Conservation (phyloP, 1,140 invertebrate genomes). For the Nixonia krombeini region DNA sequence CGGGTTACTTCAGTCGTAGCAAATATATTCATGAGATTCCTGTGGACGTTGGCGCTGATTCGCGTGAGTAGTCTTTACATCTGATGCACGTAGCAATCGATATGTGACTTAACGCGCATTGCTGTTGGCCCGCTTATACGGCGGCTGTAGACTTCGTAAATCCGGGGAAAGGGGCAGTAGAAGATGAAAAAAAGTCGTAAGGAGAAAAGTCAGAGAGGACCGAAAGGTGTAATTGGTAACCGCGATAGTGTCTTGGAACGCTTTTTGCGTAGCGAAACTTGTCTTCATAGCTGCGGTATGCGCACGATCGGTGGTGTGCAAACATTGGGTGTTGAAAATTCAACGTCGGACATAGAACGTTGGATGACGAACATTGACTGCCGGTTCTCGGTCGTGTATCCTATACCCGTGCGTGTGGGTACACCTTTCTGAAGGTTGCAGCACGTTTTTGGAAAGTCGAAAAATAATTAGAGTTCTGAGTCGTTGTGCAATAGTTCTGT, state of each 20-base stretch:
- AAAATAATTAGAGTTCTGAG: too few relatives aligned
- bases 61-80: not conserved
- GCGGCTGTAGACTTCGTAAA: too few relatives aligned
- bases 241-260: not conserved
- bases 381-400: too few relatives aligned
- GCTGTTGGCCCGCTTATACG: too few relatives aligned
- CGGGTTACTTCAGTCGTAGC: slow-evolving; percentile 8
- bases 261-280: not conserved
- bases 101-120: slow-evolving; percentile 7
- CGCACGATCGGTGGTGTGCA: too few relatives aligned
- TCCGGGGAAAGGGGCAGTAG: not conserved
- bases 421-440: too few relatives aligned
- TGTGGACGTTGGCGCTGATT: slow-evolving; percentile 7
- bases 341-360: too few relatives aligned
- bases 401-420: too few relatives aligned
- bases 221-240: not conserved
- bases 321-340: too few relatives aligned
- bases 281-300: not conserved
- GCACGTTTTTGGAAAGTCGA: too few relatives aligned
- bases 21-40: slow-evolving; percentile 17
- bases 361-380: too few relatives aligned
- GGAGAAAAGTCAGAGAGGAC: not conserved
- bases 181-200: not conserved
- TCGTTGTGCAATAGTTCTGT: too few relatives aligned
- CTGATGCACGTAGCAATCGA: slow-evolving; percentile 2